Percentiles rank a stretch among this genome's conserved stretches.
These are phyloP conservation scores for Bovichtus diacanthus DNA, from an alignment of 2,797 vertebrate genomes.

Conservation along the genomic window DNA sequence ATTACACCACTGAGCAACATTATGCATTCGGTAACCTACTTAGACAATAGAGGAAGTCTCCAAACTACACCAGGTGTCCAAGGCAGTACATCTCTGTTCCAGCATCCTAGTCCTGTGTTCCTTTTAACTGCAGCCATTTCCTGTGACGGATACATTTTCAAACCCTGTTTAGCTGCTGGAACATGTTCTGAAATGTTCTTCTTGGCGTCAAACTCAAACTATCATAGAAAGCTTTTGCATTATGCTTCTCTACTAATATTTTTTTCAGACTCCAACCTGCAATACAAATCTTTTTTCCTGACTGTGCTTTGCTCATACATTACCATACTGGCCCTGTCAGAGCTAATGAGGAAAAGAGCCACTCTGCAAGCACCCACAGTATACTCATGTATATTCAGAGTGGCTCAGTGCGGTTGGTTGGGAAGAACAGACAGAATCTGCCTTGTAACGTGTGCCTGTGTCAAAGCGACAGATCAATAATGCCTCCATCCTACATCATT, in stretches of 20 bases:
- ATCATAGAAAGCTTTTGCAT: neutral
- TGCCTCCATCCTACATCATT: constrained; percentile 52
- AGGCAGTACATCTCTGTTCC: constrained; percentile 25
- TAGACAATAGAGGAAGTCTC: constrained; percentile 59
- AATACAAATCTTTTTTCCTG: constrained; percentile 26
- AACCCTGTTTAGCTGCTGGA: constrained; percentile 21
- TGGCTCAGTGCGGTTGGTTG: constrained; percentile 7
- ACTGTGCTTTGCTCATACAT: constrained; percentile 17
- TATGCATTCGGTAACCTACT: constrained; percentile 66
- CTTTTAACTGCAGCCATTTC: constrained; percentile 41
- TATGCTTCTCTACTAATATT: neutral
- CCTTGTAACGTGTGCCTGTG: constrained; percentile 47
- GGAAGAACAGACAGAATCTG: constrained; percentile 26
- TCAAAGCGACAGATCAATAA: constrained; percentile 61
- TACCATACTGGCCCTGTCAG: constrained; percentile 16
- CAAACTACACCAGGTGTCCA: constrained; percentile 52
- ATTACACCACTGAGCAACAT: constrained; percentile 46
- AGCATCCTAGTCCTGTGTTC: constrained; percentile 4
- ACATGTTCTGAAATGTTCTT: constrained; percentile 9
- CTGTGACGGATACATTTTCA: constrained; percentile 31
- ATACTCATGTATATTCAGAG: constrained; percentile 30
- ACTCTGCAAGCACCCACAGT: constrained; percentile 27
- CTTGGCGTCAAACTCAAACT: constrained; percentile 6
- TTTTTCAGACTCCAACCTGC: constrained; percentile 24
- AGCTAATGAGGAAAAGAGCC: constrained; percentile 40